Conservation (phyloP, 2,888 invertebrate genomes). For the Cosmopolites sordidus region DNA sequence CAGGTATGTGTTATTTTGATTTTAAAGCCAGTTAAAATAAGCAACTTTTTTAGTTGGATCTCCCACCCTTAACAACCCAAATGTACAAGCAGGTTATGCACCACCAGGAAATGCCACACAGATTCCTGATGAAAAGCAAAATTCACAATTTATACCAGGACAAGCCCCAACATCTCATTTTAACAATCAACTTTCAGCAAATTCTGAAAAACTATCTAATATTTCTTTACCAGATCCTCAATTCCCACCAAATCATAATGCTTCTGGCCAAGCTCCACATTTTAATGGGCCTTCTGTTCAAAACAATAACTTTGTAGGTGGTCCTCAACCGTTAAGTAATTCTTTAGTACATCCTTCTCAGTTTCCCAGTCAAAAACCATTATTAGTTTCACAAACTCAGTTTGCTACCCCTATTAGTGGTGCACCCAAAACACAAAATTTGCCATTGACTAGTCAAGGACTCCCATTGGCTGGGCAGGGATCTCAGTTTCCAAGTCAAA, state of each 20-base stretch:
- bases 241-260: conserved; percentile 13
- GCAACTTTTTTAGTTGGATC: conserved; percentile 7
- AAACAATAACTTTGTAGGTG: not conserved
- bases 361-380: not conserved
- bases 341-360: not conserved
- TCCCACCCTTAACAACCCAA: not conserved
- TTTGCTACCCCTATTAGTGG: conserved; percentile 1
- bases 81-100: conserved; percentile 4
- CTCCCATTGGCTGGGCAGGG: not conserved
- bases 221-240: conserved; percentile 8
- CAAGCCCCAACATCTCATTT: conserved; percentile 9
- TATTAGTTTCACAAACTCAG: not conserved
- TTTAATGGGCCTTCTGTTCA: not conserved
- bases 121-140: conserved; percentile 1
- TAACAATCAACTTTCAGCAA: conserved; percentile 2
- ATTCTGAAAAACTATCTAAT: not conserved
- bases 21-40: too few species aligned
- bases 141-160: conserved; percentile 5
- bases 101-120: conserved; percentile 9
- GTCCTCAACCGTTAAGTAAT: not conserved
- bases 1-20: not conserved
- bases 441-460: conserved; percentile 14
- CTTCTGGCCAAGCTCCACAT: conserved; percentile 3
- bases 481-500: too few species aligned
- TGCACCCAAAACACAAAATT: conserved; percentile 3